Conservation (phyloP, 2,797 vertebrate species). For the Periparus ater region DNA sequence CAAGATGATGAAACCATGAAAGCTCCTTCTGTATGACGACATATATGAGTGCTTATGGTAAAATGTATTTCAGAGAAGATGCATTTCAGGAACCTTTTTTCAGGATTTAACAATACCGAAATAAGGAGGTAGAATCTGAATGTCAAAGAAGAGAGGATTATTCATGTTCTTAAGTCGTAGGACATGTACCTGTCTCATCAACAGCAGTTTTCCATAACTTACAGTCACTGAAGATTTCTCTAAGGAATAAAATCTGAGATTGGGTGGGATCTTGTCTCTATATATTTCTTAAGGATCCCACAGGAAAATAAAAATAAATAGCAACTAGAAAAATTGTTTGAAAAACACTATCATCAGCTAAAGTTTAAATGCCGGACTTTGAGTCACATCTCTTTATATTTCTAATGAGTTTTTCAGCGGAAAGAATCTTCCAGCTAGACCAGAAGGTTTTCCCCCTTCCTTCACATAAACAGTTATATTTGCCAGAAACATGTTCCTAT, state of each 20-base stretch:
- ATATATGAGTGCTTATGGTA: not conserved
- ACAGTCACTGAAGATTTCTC: not conserved
- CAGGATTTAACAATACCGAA: not conserved
- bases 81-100: not conserved
- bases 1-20: not conserved
- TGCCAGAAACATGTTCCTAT: not conserved
- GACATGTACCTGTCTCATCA: not conserved
- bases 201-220: not conserved
- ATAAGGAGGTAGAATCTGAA: not conserved
- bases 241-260: not conserved
- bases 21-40: not conserved
- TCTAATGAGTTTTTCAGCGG: not conserved
- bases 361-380: not conserved
- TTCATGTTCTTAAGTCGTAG: not conserved
- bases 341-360: not conserved
- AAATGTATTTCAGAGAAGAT: not conserved
- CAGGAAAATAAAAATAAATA: not conserved
- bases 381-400: not conserved
- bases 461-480: not conserved
- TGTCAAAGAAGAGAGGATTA: not conserved
- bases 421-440: not conserved
- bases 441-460: not conserved
- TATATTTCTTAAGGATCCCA: not conserved
- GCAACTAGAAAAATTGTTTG: not conserved
- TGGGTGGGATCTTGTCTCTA: rapidly evolving